These are phyloP conservation scores for Xiphydria camelus DNA, from an alignment of 2,888 invertebrate species.

Conservation along the genomic window DNA sequence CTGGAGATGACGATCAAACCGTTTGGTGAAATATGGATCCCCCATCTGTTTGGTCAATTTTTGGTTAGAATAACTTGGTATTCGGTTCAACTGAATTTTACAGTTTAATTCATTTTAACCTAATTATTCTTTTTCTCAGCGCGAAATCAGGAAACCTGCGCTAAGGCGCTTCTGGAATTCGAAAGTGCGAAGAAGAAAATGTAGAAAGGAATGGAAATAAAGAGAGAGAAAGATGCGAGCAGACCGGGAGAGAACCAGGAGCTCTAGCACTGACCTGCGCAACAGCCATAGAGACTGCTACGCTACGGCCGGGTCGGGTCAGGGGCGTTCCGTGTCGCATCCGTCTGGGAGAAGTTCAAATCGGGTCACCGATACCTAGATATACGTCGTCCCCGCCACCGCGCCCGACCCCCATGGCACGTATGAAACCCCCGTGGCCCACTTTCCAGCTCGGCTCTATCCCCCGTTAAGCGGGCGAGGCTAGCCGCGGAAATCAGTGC, in stretches of 20 bases:
- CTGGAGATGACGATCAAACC: too few relatives aligned
- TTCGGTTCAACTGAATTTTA: too few relatives aligned
- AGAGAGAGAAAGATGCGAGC: neutral
- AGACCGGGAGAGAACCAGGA: constrained; percentile 2
- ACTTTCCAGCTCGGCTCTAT: constrained; percentile 12
- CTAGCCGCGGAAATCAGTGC: too few relatives aligned
- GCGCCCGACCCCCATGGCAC: constrained; percentile 5
- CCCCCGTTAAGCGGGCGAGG: too few relatives aligned
- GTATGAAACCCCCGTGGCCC: constrained; percentile 12
- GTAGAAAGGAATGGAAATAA: neutral
- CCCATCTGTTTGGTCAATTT: too few relatives aligned
- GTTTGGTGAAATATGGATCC: too few relatives aligned
- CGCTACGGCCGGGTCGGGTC: constrained; percentile 35
- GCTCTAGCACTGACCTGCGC: constrained; percentile 44
- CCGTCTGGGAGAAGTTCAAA: constrained; percentile 33
- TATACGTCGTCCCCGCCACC: constrained; percentile 36
- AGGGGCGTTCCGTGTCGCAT: too few relatives aligned
- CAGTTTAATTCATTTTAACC: too few relatives aligned
- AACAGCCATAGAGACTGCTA: constrained; percentile 34
- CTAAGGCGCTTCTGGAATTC: too few relatives aligned
- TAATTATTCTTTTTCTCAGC: too few relatives aligned
- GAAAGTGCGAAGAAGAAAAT: neutral
- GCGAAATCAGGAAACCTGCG: too few relatives aligned
- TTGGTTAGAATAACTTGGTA: too few relatives aligned
- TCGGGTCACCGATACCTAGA: constrained; percentile 38